Evolutionary conservation across 2,888 invertebrate species (phyloP).

Genomic region (Empis livida): DNA sequence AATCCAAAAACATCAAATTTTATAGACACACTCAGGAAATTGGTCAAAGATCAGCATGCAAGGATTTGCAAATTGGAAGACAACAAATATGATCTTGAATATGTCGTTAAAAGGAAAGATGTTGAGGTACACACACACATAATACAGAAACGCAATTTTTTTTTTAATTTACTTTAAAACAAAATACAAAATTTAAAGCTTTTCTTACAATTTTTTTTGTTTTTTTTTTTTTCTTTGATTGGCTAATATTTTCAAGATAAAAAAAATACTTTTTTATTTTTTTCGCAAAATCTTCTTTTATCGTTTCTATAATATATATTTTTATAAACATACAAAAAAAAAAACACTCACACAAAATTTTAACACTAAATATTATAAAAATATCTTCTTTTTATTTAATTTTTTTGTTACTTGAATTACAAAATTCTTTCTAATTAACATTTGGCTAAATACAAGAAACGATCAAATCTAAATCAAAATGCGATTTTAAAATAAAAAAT

Average conservation of each 20-base stretch:
- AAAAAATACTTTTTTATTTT: slow-evolving; percentile 19
- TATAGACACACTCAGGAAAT: slow-evolving; percentile 64
- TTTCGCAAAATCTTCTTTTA: slow-evolving; percentile 10
- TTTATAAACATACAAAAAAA: no score
- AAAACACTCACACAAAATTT: no score
- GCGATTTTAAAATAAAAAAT: no score
- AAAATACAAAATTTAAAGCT: neutral
- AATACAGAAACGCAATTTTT: no score
- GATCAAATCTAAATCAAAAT: no score
- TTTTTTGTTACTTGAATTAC: no score
- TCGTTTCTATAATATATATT: slow-evolving; percentile 2
- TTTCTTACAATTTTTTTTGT: neutral
- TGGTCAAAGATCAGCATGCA: slow-evolving; percentile 74
- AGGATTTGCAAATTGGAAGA: slow-evolving; percentile 83
- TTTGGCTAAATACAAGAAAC: no score
- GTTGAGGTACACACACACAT: slow-evolving; percentile 68
- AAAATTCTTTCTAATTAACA: no score
- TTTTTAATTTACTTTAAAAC: neutral
- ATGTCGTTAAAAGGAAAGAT: slow-evolving; percentile 96
- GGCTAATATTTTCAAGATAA: slow-evolving; percentile 12
- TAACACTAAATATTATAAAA: no score
- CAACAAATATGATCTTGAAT: slow-evolving; percentile 97
- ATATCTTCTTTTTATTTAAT: no score
- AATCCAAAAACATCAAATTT: slow-evolving; percentile 16
- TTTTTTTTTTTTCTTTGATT: slow-evolving; percentile 11